Evolutionary conservation across 64 coral and sea anemone species (phyloP).

Genomic region (Hydrozoanthus tunicans): DNA sequence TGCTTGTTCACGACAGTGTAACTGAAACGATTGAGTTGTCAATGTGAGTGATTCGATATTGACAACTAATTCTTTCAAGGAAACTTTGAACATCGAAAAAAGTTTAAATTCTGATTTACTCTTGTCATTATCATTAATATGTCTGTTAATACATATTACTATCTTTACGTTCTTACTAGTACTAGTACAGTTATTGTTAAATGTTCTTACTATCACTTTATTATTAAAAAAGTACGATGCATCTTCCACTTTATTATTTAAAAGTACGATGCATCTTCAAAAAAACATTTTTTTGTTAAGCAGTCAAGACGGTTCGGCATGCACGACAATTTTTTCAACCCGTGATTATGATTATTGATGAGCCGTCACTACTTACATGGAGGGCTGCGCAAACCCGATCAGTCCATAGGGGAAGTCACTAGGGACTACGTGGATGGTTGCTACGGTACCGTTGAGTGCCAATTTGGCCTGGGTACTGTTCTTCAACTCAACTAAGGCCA

Average conservation of each 20-base stretch:
- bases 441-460: constrained; percentile 35
- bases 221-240: background rate
- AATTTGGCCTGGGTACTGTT: constrained; percentile 72
- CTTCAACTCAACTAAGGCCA: constrained; percentile 63
- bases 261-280: too few species aligned
- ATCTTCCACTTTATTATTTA: too few species aligned
- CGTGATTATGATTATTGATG: background rate
- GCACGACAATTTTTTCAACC: too few species aligned
- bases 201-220: background rate
- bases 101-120: background rate
- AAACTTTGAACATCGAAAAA: too few species aligned
- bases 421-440: constrained; percentile 64
- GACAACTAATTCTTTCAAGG: background rate
- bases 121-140: background rate
- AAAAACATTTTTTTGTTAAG: too few species aligned
- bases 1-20: constrained; percentile 78
- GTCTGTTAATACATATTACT: background rate
- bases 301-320: too few species aligned
- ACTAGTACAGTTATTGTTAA: background rate
- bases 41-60: background rate
- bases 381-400: constrained; percentile 61
- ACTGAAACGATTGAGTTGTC: constrained; percentile 11
- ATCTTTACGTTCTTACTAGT: background rate
- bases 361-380: constrained; percentile 66
- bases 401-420: constrained; percentile 92